Conservation (phyloP, 2,888 invertebrate species). For the Lasioglossum leucozonium region DNA sequence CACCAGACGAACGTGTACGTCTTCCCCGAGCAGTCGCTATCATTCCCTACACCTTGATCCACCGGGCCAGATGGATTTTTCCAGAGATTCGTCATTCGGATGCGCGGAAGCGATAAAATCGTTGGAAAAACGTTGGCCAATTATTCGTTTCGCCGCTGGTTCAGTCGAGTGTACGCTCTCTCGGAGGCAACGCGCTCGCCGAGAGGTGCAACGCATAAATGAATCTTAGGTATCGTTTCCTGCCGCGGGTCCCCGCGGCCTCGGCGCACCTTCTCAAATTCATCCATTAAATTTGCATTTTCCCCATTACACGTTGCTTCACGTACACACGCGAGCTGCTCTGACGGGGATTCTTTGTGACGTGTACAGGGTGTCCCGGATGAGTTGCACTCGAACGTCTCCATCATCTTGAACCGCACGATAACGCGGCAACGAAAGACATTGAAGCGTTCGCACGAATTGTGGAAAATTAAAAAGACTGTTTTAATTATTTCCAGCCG, state of each 20-base stretch:
- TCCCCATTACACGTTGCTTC: conserved; percentile 56
- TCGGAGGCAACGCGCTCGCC: not conserved
- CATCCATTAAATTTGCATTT: conserved; percentile 70
- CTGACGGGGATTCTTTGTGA: conserved; percentile 54
- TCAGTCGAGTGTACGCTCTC: not conserved
- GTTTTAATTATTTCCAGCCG: not conserved
- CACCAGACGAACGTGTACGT: not conserved
- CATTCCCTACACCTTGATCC: not conserved
- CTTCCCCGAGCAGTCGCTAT: not conserved
- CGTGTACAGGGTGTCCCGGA: conserved; percentile 4
- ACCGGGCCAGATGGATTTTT: not conserved
- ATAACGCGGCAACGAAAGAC: not conserved
- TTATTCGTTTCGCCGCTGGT: conserved; percentile 10
- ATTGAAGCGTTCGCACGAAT: not conserved
- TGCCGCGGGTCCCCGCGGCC: conserved; percentile 19
- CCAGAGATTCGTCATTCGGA: conserved; percentile 27
- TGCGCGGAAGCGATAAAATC: conserved; percentile 25
- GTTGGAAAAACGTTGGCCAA: conserved; percentile 34
- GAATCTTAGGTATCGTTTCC: conserved; percentile 50
- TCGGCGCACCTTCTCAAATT: conserved; percentile 51
- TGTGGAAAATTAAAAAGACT: not conserved
- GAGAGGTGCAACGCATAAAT: conserved; percentile 40
- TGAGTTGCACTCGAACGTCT: not conserved
- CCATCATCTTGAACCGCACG: not conserved
- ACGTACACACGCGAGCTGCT: conserved; percentile 14